These are phyloP conservation scores for Carettochelys insculpta DNA, from an alignment of 2,113 vertebrate species.

Conservation along the genomic window DNA sequence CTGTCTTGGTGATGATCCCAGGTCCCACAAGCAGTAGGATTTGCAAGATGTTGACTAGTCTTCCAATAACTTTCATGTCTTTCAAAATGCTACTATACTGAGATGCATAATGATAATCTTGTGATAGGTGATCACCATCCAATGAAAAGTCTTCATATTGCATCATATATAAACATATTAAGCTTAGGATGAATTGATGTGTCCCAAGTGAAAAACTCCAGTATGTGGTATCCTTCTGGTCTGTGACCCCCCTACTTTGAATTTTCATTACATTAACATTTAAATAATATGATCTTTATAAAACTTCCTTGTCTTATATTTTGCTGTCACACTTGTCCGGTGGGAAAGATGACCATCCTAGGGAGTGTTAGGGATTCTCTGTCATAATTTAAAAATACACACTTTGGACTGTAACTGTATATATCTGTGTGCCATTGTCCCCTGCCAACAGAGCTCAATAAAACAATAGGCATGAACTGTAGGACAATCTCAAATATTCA, in stretches of 20 bases:
- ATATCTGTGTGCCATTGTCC: background rate
- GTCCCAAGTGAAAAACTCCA: background rate
- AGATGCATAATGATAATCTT: background rate
- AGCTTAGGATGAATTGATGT: background rate
- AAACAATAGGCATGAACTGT: background rate
- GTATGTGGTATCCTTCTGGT: background rate
- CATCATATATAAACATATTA: background rate
- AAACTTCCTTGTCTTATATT: accelerated
- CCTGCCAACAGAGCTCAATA: background rate
- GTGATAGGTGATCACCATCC: background rate
- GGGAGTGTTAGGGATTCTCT: accelerated
- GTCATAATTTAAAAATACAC: background rate
- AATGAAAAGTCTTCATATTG: background rate
- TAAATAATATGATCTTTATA: too few relatives aligned
- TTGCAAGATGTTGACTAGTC: background rate
- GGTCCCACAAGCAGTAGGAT: background rate
- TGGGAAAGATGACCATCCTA: background rate
- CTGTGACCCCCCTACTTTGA: background rate
- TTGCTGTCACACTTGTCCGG: accelerated
- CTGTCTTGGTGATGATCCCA: background rate
- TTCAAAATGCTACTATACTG: background rate
- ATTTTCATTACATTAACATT: background rate
- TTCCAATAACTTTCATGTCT: background rate
- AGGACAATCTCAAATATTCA: background rate
- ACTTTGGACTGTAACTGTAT: background rate